Evolutionary conservation across 2,113 vertebrate species (phyloP).

Genomic region (Passer domesticus): DNA sequence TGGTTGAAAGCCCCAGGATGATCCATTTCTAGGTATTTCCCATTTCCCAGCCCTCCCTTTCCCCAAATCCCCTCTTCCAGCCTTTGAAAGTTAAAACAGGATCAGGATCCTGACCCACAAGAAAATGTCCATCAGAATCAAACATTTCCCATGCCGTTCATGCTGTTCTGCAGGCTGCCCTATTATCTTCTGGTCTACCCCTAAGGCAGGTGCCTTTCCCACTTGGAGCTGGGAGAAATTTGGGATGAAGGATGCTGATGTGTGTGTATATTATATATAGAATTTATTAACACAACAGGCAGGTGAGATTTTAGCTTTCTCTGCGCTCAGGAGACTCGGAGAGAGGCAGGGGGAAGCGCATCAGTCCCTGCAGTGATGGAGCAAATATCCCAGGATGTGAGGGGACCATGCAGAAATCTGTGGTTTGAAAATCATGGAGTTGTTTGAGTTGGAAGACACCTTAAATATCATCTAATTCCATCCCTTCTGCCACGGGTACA

Average conservation of each 20-base stretch:
- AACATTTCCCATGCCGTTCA: not conserved
- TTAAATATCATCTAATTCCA: not conserved
- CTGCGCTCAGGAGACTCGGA: not conserved
- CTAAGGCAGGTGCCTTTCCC: not conserved
- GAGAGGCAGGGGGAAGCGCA: not conserved
- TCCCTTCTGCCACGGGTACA: not conserved
- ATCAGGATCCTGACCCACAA: not conserved
- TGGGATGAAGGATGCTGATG: not conserved
- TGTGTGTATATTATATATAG: no score
- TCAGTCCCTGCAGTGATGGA: not conserved
- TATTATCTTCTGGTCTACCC: rapidly evolving
- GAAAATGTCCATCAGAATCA: not conserved
- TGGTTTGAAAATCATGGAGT: not conserved
- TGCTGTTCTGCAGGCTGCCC: not conserved
- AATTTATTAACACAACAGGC: not conserved
- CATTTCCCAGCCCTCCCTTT: not conserved
- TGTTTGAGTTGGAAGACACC: not conserved
- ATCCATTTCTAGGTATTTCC: not conserved
- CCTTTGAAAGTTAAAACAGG: not conserved
- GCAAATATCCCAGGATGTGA: not conserved
- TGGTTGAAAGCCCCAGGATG: not conserved
- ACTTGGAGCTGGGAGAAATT: not conserved
- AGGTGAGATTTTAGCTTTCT: not conserved
- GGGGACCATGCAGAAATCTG: not conserved
- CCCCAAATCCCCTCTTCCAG: not conserved